Base-by-base conservation (phyloP, 2,888 invertebrate species). In the Drosophila picticornis region DNA sequence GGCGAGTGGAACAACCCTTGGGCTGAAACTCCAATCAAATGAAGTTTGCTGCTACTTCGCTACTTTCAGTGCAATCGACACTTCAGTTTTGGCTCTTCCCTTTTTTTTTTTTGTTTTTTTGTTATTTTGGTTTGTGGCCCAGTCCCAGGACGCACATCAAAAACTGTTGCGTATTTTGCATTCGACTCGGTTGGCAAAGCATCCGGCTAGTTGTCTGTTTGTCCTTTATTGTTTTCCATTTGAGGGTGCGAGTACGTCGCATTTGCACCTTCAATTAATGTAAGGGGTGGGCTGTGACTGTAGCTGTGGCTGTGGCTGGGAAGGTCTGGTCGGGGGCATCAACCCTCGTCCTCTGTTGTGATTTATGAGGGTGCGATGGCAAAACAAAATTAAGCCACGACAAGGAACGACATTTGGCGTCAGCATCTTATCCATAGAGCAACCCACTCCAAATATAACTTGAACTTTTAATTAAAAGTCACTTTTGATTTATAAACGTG, bases 391-490 rank as follows among this genome's bases (percentile, higher is more conserved):
- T 90, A 89, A 90, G 90, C 87, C 88, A 83, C 83, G 83, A 72
- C 76, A 77, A 71, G 73, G 78, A 71, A 81, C 81, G 88, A 90
- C 89, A 88, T 77, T 86, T 80, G 88, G 90, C 88, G 84, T 89
- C 87, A 89, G 82, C 90, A 81, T 80, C 89, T 90, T 90, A 74
- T 75, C 73, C 75, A 72, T 74, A 57, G 61, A 69, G 31, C 56
- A 72, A 65, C 57, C 59, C 57, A 65, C 40, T 31, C 76, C 71
- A 68, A 72, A 55, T 53, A 63, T 56, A 75, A 65, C 80, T 81
- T 90, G 81, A 84, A 84, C 82, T 90, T 90, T 89, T 91, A 91
- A 90, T 90, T 91, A 90, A 90, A 90, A 88, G 88, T 85, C 90
- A 90, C 80, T 78, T 90, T 84, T 91, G 90, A 90, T 91, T 90